Base-by-base conservation (phyloP, 2,888 invertebrate genomes). In the Troglohyphantes excavatus region DNA sequence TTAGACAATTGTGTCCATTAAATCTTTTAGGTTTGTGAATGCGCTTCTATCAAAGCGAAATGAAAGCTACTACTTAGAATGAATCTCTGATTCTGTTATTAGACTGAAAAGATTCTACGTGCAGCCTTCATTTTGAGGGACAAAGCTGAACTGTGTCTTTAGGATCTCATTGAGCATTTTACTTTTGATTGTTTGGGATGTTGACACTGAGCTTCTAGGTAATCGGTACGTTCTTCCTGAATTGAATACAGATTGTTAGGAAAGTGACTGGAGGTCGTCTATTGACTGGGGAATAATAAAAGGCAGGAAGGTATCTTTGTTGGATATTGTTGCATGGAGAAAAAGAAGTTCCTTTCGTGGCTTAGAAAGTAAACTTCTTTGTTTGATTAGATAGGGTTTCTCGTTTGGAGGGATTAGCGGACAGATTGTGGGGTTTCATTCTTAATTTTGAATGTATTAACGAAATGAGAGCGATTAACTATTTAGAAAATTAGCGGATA, bases 11-110 rank as follows among this genome's bases (percentile, higher is more conserved):
- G 63, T 78, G 78, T 65, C 33, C n/a, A 43, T 63, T 63, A 63
- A 39, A 65, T 65, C 78, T 78, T 65, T 78, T 78, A 63, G 43
- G 72, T 61, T 78, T 23, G 39, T 43, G 78, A 65, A 78, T 17
- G 33, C n/a, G n/a, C 26, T 43, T 39, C 78, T 63, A 78, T 78
- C 39, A 65, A 63, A 61, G 43, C 43, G 27, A 39, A 65, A 78
- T 78, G 63, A 78, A 78, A 78, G 78, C 78, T 7, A 13, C 39
- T 43, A 65, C 43, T n/a, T n/a, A 76, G 43, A 33, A 33, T 23
- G 43, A 78, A 78, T 63, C 33, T 65, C 43, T 53, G 7, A 39
- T 39, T 65, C 78, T 23, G 39, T 33, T 19, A n/a, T 76, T 17
- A 19, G 33, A 63, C 6, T 39, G 78, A 78, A 78, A 78, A 65